Base-by-base conservation (phyloP, 2,888 invertebrate genomes). In the Cryptus armator region DNA sequence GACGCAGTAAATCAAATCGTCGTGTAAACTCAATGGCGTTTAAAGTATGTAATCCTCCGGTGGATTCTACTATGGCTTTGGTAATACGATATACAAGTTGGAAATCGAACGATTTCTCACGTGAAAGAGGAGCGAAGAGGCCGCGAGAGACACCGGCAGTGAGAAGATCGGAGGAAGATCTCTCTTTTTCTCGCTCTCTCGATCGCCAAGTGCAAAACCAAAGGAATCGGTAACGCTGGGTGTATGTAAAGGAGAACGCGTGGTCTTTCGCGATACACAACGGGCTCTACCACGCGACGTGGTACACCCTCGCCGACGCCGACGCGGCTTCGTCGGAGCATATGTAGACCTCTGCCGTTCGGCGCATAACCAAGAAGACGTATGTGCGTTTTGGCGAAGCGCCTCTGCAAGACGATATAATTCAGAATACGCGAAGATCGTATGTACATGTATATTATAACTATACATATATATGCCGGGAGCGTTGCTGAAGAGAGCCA, bases 381-480 rank as follows among this genome's bases (percentile, higher is more conserved):
- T 86, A 92, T 91, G 91, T 88, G 88, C 89, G 89, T 92, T 92
- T 93, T 91, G 92, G 91, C 90, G 88, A 90, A 90, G 89, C 90
- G 90, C 90, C 92, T 92, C 90, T 7, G 91, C 91, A 90, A 88
- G 90, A 91, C 91, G 92, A 93, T 93, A 93, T 93, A 93, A 93
- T 89, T 93, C 92, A 92, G 89, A 90, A 91, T 87, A 90, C 90
- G 85, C 83, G 86, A 76, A 85, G 75, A 87, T 87, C 84, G 84
- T 81, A 86, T 81, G 68, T 48, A 67, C 75, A 75, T 77, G 78
- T 77, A 53, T 56, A 46, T 16, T 78, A 78, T 68, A 56, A 16
- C 43, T 74, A 53, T 76, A 70, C 12, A 24, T 62, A 24, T 51
- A 79, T 68, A 44, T 76, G 66, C 68, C 67, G 64, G 76, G 87